A percentile compares a stretch with the other conserved stretches of the same genome.
phyloP scores from a whole-genome alignment of 2,797 vertebrate genomes.

The Cossypha heuglini region DNA sequence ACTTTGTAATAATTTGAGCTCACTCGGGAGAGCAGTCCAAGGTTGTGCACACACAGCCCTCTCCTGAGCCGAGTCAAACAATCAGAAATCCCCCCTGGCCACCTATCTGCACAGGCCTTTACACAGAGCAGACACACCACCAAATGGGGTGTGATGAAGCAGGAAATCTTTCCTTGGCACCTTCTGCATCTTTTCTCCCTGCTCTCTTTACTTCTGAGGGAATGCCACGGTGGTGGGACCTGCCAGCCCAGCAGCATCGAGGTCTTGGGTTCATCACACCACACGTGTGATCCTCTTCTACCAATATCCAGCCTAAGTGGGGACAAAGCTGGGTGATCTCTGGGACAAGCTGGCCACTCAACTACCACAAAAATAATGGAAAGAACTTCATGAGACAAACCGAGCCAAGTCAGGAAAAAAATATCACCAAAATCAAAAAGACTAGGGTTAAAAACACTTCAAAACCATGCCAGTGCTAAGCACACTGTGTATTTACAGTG shows the following conservation, averaged over 20 bases:
- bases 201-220: background rate
- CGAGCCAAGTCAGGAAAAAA: accelerated
- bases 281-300: background rate
- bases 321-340: background rate
- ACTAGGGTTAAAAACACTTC: background rate
- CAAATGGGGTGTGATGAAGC: background rate
- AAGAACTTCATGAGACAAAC: background rate
- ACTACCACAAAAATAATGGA: background rate
- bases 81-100: slow-evolving; percentile 1
- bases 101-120: background rate
- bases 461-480: background rate
- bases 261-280: background rate
- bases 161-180: background rate
- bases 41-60: background rate
- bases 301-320: background rate
- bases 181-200: background rate
- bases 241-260: background rate
- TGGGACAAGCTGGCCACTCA: background rate
- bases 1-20: slow-evolving; percentile 22
- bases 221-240: background rate
- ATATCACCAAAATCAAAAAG: background rate
- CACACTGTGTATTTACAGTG: background rate
- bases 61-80: background rate
- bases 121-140: background rate
- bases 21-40: background rate